These are phyloP conservation scores for Craniophora ligustri DNA, from an alignment of 2,888 invertebrate genomes.

Conservation along the genomic window DNA sequence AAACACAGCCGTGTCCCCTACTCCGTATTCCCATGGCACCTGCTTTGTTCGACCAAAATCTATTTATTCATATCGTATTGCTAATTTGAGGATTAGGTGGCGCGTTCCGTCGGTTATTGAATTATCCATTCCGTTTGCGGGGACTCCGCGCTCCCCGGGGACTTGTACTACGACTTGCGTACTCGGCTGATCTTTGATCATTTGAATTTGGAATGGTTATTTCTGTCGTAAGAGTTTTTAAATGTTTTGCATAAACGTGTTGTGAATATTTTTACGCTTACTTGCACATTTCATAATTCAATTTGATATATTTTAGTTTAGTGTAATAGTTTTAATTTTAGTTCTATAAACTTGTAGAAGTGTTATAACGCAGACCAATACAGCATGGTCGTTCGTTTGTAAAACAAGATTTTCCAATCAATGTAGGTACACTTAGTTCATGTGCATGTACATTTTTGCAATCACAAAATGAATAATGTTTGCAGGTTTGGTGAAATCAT, in stretches of 20 bases:
- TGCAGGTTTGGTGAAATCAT: too few species aligned
- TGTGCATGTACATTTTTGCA: too few species aligned
- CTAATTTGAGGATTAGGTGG: slow-evolving; percentile 85
- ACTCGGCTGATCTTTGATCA: slow-evolving; percentile 45
- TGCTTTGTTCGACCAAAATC: slow-evolving; percentile 82
- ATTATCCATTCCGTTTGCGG: slow-evolving; percentile 87
- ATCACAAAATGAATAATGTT: too few species aligned
- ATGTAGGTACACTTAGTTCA: too few species aligned
- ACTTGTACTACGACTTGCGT: slow-evolving; percentile 53
- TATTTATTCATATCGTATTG: slow-evolving; percentile 88
- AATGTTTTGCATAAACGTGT: not conserved
- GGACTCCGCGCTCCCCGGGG: slow-evolving; percentile 70
- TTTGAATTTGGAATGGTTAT: slow-evolving; percentile 29
- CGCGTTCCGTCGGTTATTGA: slow-evolving; percentile 86
- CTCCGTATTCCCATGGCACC: slow-evolving; percentile 74
- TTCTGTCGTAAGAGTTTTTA: not conserved
- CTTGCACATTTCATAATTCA: too few species aligned
- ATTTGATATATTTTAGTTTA: too few species aligned
- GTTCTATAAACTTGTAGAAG: too few species aligned
- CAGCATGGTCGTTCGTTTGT: too few species aligned
- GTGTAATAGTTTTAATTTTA: too few species aligned
- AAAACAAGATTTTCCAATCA: too few species aligned
- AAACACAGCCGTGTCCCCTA: slow-evolving; percentile 61
- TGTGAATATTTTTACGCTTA: not conserved
- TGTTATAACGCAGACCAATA: too few species aligned